Evolutionary conservation across 2,797 vertebrate genomes (phyloP), one percentile per base, ranked within the genome.

Genomic region (Clarias pachynema): DNA sequence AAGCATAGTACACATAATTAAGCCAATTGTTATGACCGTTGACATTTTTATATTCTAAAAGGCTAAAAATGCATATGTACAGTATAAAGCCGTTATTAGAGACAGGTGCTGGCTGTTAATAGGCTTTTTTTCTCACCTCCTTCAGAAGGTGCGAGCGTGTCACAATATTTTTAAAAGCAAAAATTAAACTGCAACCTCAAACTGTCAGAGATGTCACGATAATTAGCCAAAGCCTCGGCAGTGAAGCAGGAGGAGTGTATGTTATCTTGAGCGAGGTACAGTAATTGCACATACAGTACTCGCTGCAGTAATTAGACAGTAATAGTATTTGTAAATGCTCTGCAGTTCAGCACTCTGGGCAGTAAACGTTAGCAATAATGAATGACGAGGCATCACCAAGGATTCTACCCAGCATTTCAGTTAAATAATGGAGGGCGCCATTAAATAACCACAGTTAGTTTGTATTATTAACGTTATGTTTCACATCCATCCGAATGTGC

Each of bases 101-200:
- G 40, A 57, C 72, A 56, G 72, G 44, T 8, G 49, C 29, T 75
- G n/a, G 73, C 73, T 20, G 73, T 49, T 75, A 75, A 75, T 29
- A 31, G 26, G 49, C 49, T 75, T 20, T 75, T 18, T 31, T 10
- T 10, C 4, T 18, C 18, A 22, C 53, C 18, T 73, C 34, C 69
- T 82, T 24, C 65, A 86, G 63, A 22, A 63, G 78, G 72, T 83
- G 29, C 63, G 56, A 84, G 72, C 18, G 31, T 16, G 62, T 82
- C 85, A 70, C 70, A 66, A 44, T 65, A 73, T 83, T 83, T 83
- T 86, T 85, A 37, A 86, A 66, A 22, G 24, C 22, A 29, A 77
- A 49, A 81, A 85, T 24, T 49, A 87, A 81, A 77, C 80, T 85
- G 81, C 73, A 57, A 7, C 69, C 31, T 31, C 0, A 24, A 29